Evolutionary conservation across 2,888 invertebrate genomes (phyloP).

Genomic region (Lacanobia oleracea): DNA sequence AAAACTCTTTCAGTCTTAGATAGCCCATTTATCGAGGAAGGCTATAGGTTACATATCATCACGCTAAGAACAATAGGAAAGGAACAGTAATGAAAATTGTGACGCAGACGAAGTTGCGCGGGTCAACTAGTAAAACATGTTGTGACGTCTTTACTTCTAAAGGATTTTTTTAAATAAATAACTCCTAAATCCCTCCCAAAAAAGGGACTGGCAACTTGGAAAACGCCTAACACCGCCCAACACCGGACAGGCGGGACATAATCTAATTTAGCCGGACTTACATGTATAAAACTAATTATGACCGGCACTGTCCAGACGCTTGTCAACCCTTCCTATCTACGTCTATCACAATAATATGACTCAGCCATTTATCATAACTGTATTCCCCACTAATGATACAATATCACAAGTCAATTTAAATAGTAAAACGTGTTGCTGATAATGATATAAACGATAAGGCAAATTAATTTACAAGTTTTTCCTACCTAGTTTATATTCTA

Average conservation of each 20-base stretch:
- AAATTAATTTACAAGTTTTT: not conserved
- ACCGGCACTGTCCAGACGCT: not conserved
- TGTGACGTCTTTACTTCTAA: not conserved
- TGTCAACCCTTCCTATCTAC: not conserved
- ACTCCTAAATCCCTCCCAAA: not conserved
- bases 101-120: too few relatives aligned
- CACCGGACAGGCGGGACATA: not conserved
- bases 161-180: not conserved
- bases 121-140: too few relatives aligned
- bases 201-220: not conserved
- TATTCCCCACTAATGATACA: conserved; percentile 8
- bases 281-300: not conserved
- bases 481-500: not conserved
- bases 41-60: too few relatives aligned
- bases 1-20: too few relatives aligned
- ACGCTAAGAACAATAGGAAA: too few relatives aligned
- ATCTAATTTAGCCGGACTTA: not conserved
- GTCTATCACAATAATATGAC: conserved; percentile 6
- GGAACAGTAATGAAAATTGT: too few relatives aligned
- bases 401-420: conserved; percentile 2
- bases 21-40: too few relatives aligned
- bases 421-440: conserved; percentile 20
- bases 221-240: not conserved
- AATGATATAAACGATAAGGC: not conserved
- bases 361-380: conserved; percentile 10